phyloP scores from a whole-genome alignment of 2,113 vertebrate species.

The Brienomyrus brachyistius region DNA sequence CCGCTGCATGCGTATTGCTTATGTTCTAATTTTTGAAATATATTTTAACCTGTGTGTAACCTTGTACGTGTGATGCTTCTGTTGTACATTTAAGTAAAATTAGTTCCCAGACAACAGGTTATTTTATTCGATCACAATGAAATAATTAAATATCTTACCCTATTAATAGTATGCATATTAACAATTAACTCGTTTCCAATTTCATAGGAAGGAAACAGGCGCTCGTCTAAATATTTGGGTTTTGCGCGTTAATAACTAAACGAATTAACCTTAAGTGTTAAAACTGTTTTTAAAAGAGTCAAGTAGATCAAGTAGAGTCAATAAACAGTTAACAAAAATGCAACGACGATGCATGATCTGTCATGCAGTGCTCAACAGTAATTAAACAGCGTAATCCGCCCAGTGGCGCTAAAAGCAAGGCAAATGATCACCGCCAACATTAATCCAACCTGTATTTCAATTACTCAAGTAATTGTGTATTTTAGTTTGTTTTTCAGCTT shows the following conservation, averaged over 20 bases:
- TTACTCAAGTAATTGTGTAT: background rate
- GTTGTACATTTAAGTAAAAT: background rate
- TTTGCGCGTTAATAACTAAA: background rate
- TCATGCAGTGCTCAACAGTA: background rate
- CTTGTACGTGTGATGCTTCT: background rate
- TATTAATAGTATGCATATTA: background rate
- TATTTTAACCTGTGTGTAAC: background rate
- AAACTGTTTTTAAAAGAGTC: background rate
- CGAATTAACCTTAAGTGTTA: background rate
- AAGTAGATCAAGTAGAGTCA: background rate
- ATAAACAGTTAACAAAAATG: conserved; percentile 2
- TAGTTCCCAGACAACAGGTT: background rate
- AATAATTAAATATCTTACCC: background rate
- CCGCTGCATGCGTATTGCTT: background rate
- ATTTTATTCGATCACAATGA: background rate
- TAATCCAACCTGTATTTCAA: background rate
- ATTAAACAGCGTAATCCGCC: conserved; percentile 2
- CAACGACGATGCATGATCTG: background rate
- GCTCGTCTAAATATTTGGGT: background rate
- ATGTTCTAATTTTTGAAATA: background rate
- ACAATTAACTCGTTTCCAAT: background rate
- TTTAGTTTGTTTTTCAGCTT: background rate
- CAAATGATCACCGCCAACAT: background rate
- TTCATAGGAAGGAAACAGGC: background rate
- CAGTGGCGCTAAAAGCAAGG: conserved; percentile 10